A percentile compares a stretch with the other conserved stretches of the same genome.
Conservation (phyloP, 2,888 invertebrate genomes). For the Caenorhabditis macrosperma region DNA sequence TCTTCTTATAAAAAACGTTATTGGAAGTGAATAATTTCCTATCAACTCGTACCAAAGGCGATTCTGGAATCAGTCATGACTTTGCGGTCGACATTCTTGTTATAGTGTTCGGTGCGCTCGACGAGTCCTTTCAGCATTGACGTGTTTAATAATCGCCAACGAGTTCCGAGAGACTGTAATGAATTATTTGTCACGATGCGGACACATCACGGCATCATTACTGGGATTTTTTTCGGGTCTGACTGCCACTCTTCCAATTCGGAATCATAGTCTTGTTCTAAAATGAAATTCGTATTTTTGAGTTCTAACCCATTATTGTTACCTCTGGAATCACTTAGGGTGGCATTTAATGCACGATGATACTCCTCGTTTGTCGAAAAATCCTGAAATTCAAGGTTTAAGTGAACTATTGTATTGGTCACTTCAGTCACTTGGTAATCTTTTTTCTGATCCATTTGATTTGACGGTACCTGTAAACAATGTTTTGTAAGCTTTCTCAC, state of each 20-base stretch:
- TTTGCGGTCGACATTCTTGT: slow-evolving; percentile 38
- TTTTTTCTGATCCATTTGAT: too few relatives aligned
- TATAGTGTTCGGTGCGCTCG: slow-evolving; percentile 40
- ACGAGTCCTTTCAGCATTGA: slow-evolving; percentile 46
- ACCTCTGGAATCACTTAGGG: not conserved
- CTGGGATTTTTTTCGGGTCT: too few relatives aligned
- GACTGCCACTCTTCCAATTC: too few relatives aligned
- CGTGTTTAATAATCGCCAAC: slow-evolving; percentile 26
- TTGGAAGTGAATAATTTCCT: too few relatives aligned
- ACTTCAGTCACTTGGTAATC: too few relatives aligned
- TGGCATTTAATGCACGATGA: not conserved
- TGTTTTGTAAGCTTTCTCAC: too few relatives aligned
- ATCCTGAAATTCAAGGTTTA: too few relatives aligned
- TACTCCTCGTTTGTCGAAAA: not conserved
- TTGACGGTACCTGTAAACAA: too few relatives aligned
- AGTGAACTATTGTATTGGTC: too few relatives aligned
- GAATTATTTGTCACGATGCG: not conserved
- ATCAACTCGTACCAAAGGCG: slow-evolving; percentile 33
- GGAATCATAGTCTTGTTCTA: too few relatives aligned
- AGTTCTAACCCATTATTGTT: not conserved
- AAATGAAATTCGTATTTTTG: not conserved
- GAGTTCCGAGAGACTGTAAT: slow-evolving; percentile 17
- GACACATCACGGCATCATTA: too few relatives aligned
- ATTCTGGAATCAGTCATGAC: slow-evolving; percentile 46
- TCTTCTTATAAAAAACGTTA: slow-evolving; percentile 16